These are phyloP conservation scores for Cephus spinipes DNA, from an alignment of 2,888 invertebrate genomes.

Conservation along the genomic window DNA sequence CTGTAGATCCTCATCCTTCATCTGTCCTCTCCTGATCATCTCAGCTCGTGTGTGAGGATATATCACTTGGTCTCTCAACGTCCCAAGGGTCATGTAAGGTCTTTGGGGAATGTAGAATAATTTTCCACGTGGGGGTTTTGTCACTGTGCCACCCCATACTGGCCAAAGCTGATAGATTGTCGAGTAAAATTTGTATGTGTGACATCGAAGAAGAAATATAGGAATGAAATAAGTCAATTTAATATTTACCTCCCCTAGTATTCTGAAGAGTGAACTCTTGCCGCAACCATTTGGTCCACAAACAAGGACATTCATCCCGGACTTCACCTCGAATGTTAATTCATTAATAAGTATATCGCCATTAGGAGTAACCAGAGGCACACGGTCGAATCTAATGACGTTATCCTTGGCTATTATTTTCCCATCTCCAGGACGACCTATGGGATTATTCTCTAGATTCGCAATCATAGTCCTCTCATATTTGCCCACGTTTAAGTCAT, in stretches of 20 bases:
- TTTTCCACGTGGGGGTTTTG: conserved; percentile 95
- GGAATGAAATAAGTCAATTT: conserved; percentile 8
- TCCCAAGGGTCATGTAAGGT: conserved; percentile 98
- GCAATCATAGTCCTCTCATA: conserved; percentile 79
- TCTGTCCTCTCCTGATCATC: conserved; percentile 81
- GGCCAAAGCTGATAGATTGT: conserved; percentile 83
- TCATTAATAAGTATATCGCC: conserved; percentile 94
- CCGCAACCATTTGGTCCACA: conserved; percentile 99
- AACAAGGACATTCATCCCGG: conserved; percentile 96
- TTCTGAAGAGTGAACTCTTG: conserved; percentile 95
- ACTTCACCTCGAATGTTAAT: conserved; percentile 90
- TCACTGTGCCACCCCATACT: conserved; percentile 91
- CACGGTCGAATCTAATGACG: conserved; percentile 89
- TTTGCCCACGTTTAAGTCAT: conserved; percentile 84
- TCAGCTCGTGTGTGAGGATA: conserved; percentile 94
- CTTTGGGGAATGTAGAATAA: conserved; percentile 97
- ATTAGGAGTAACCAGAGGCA: conserved; percentile 97
- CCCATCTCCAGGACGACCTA: conserved; percentile 78
- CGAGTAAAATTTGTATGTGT: too few relatives aligned
- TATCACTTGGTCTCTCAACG: conserved; percentile 92
- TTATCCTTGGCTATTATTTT: conserved; percentile 87
- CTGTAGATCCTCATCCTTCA: conserved; percentile 80
- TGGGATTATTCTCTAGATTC: conserved; percentile 70
- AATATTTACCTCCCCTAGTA: conserved; percentile 83
- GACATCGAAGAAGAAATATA: conserved; percentile 18